Conservation (phyloP, 2,888 invertebrate genomes). For the Caenorhabditis sp. region DNA sequence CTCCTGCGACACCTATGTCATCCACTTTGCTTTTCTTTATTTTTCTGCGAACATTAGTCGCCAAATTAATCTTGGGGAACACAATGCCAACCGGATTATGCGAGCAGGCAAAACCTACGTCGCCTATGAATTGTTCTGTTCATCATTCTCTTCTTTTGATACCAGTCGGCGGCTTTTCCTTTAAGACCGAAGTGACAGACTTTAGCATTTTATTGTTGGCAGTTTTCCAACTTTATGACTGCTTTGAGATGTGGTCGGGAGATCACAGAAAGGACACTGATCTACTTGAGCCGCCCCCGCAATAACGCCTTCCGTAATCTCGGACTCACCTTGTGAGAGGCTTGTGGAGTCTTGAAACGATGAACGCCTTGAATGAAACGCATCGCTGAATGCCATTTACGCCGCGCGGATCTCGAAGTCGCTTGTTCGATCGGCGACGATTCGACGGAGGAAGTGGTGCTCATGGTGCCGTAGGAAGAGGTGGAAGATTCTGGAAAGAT, state of each 20-base stretch:
- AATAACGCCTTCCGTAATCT: not conserved
- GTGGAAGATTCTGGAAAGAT: constrained; percentile 46
- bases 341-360: constrained; percentile 72
- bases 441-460: constrained; percentile 57
- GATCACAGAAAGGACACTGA: constrained; percentile 12
- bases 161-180: no score
- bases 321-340: constrained; percentile 46
- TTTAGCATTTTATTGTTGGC: constrained; percentile 29
- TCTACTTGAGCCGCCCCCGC: not conserved
- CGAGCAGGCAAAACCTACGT: constrained; percentile 2
- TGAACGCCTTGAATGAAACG: constrained; percentile 75
- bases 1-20: no score
- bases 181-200: constrained; percentile 2
- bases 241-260: not conserved
- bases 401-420: constrained; percentile 61
- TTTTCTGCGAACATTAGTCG: constrained; percentile 8
- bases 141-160: not conserved
- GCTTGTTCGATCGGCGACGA: constrained; percentile 60
- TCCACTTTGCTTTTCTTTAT: not conserved
- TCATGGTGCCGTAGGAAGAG: constrained; percentile 56
- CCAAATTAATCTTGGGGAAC: constrained; percentile 30
- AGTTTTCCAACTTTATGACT: constrained; percentile 15
- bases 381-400: constrained; percentile 77
- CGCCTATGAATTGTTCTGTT: constrained; percentile 18
- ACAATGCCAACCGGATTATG: constrained; percentile 23